These are phyloP conservation scores for Rhinophrynus dorsalis DNA, from an alignment of 2,797 vertebrate genomes.

Conservation along the genomic window DNA sequence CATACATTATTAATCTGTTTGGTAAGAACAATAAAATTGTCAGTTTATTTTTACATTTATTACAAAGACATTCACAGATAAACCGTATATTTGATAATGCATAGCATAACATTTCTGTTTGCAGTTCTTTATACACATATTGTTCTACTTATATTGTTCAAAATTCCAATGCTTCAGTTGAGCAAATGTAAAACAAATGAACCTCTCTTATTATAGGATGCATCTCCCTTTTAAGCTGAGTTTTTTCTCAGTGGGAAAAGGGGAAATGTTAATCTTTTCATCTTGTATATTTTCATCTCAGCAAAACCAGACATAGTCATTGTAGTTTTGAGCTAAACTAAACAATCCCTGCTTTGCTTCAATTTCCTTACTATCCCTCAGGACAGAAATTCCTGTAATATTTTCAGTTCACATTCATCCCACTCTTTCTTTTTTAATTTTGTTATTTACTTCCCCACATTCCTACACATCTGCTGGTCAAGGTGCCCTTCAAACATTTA, in stretches of 20 bases:
- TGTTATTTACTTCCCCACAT: conserved; percentile 4
- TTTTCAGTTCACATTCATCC: conserved; percentile 21
- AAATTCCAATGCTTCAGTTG: too few relatives aligned
- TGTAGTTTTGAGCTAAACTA: conserved; percentile 10
- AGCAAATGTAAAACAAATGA: too few relatives aligned
- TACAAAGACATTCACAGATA: too few relatives aligned
- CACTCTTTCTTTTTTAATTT: neutral
- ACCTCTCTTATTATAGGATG: too few relatives aligned
- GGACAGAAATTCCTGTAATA: conserved; percentile 39
- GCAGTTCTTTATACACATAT: too few relatives aligned
- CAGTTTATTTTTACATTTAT: too few relatives aligned
- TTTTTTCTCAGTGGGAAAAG: neutral
- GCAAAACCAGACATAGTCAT: neutral
- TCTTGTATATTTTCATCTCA: neutral
- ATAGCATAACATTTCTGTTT: too few relatives aligned
- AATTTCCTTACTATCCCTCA: conserved; percentile 24
- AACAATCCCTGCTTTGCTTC: conserved; percentile 16
- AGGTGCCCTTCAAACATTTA: conserved; percentile 15
- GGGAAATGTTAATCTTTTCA: neutral
- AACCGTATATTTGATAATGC: too few relatives aligned
- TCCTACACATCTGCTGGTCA: conserved; percentile 4
- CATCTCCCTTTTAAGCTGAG: too few relatives aligned
- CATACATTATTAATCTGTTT: too few relatives aligned
- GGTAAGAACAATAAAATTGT: too few relatives aligned
- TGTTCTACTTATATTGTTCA: too few relatives aligned